Base-by-base conservation (phyloP, 2,888 invertebrate genomes). In the Alitta virens region DNA sequence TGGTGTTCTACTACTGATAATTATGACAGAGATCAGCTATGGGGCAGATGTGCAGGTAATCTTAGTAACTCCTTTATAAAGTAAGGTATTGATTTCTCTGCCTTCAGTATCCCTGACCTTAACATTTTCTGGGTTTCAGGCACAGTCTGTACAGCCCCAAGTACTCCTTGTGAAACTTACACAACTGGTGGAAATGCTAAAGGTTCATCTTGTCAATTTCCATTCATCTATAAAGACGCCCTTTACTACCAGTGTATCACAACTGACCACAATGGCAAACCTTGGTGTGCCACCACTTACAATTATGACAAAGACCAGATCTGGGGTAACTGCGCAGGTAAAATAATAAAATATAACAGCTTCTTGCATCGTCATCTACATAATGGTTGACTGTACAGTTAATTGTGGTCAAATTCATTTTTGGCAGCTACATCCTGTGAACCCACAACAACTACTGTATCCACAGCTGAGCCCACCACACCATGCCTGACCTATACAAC, bases 241-340 rank as follows among this genome's bases (percentile, higher is more conserved):
- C 24, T 25, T 5, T 1, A 54, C 46, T 14, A 18, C 2, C 25
- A 38, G 5, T 61, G 61, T 25, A 46, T 46, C 3, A 49, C 38
- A 49, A 33, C 5, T 33, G 24, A 33, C 23, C 27, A 38, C 49
- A 52, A n/a, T 9, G n/a, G 26, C 5, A 18, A 5, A 24, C 52
- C 46, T 49, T 61, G 61, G 61, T 61, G 61, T 40, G 18, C 61
- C 33, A 50, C 51, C 23, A 56, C 61, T 21, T 21, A 40, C 24
- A 61, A 61, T 40, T 61, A 61, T 21, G 56, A 61, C 40, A 23
- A n/a, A 27, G 61, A 61, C 51, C 14, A 38, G n/a, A 42, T 50
- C 40, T 61, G 25, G 16, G 61, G 61, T n/a, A 38, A 23, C 33
- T 61, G 61, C 24, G 42, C 51, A 18, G 46, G 46, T 46, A 46